Base-by-base conservation (phyloP, 2,888 invertebrate genomes). In the Pheosia tremula region DNA sequence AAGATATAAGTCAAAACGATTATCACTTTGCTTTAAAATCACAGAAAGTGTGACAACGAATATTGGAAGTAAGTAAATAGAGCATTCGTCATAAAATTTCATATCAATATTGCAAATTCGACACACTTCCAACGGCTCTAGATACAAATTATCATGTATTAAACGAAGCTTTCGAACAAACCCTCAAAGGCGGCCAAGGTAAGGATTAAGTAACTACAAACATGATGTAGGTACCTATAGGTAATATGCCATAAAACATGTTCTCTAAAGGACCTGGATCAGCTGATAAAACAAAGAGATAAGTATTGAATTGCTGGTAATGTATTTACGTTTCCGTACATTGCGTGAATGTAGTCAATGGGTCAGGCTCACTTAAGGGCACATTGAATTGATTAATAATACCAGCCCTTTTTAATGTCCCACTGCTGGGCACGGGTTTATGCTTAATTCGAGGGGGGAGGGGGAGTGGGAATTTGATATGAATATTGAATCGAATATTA, bases 271-370 rank as follows among this genome's bases (percentile, higher is more conserved):
- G 56, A 55, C 39, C 13, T 5, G 37, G 10, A 10, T 45, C 56
- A 49, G 41, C 56, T 71, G 62, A 56, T 57, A 68, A 71, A 71
- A 70, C 61, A 54, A 24, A 24, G 10, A 65, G 53, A 67, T 63
- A 63, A 58, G 58, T 61, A 57, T 59, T 37, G 56, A 61, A 57
- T 63, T 56, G 43, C 61, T 43, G 41, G 67, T 61, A 58, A 61
- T 62, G 41, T 62, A 37, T 43, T 61, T 59, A 59, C 56, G 55
- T 62, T 66, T 71, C 68, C 61, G 56, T 58, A 58, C 61, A 58
- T 68, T 63, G 66, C 62, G 56, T 50, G 50, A 61, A 58, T 68
- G 61, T 52, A 68, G 66, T 71, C 53, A 56, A 64, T 66, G 50
- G 11, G 10, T 9, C 4, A 55, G 36, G 24, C 38, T 52, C 60